Evolutionary conservation across 2,888 invertebrate genomes (phyloP).

Genomic region (Mythimna ferrago): DNA sequence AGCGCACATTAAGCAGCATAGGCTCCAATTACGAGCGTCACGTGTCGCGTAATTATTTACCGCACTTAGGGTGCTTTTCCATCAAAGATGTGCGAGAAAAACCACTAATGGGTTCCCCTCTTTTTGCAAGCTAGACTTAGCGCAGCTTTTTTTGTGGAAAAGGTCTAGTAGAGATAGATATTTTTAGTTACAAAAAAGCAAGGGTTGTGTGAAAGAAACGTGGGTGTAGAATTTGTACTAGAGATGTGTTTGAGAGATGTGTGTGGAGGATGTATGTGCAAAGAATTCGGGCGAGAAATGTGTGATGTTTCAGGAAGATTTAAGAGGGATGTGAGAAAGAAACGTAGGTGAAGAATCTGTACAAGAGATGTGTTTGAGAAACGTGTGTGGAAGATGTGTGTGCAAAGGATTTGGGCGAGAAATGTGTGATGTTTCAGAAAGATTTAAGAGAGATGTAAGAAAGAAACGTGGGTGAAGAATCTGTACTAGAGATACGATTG

Average conservation of each 20-base stretch:
- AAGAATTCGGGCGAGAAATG: no score
- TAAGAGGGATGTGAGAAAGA: no score
- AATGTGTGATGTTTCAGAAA: not conserved
- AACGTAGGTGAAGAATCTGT: not conserved
- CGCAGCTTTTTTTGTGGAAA: not conserved
- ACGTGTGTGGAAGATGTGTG: no score
- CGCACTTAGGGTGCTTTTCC: constrained; percentile 16
- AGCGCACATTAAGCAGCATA: constrained; percentile 33
- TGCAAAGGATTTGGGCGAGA: no score
- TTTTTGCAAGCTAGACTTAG: not conserved
- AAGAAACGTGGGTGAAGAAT: no score
- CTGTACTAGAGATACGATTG: no score
- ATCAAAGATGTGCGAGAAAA: not conserved
- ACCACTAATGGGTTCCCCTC: not conserved
- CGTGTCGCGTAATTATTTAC: constrained; percentile 61
- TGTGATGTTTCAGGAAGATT: no score
- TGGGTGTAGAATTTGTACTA: not conserved
- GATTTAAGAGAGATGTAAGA: no score
- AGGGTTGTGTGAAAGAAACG: not conserved
- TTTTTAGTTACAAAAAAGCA: not conserved
- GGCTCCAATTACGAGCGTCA: constrained; percentile 54
- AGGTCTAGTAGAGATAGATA: not conserved
- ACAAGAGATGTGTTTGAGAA: not conserved
- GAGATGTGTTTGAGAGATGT: no score
- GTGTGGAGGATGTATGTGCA: no score